These are phyloP conservation scores for Celastrina argiolus DNA, from an alignment of 2,888 invertebrate genomes.

Conservation along the genomic window DNA sequence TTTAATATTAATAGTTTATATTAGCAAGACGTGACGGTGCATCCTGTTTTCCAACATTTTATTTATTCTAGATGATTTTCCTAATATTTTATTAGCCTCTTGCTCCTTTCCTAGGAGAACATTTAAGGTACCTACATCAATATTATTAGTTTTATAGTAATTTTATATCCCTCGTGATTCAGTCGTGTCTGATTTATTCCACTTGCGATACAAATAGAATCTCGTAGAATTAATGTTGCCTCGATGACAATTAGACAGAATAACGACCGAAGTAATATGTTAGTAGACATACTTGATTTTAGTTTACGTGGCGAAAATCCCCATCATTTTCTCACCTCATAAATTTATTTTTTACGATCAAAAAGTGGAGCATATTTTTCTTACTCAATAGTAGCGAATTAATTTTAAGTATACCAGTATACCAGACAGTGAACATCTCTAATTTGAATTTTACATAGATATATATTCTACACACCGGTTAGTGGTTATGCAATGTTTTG, in stretches of 20 bases:
- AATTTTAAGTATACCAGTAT: neutral
- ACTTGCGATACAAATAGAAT: neutral
- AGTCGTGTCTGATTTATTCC: slow-evolving; percentile 2
- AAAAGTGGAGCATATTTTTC: neutral
- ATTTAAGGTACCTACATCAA: neutral
- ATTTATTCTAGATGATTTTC: too few relatives aligned
- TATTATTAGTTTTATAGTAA: neutral
- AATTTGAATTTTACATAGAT: neutral
- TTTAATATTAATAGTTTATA: neutral
- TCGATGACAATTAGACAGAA: slow-evolving; percentile 16
- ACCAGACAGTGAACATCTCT: neutral
- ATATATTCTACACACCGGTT: too few relatives aligned
- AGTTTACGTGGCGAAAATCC: neutral
- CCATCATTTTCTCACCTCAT: slow-evolving; percentile 7
- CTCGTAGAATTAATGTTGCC: neutral
- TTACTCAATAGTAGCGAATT: neutral
- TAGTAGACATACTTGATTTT: neutral
- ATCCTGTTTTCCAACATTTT: slow-evolving; percentile 4
- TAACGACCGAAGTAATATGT: slow-evolving; percentile 13
- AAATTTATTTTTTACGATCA: slow-evolving; percentile 11
- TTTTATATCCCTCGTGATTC: neutral
- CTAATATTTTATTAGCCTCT: too few relatives aligned
- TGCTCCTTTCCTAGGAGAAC: too few relatives aligned
- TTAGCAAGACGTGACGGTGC: slow-evolving; percentile 1
- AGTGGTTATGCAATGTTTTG: too few relatives aligned